Evolutionary conservation across 2,888 invertebrate genomes (phyloP).

Genomic region (Macrosiphum euphorbiae): DNA sequence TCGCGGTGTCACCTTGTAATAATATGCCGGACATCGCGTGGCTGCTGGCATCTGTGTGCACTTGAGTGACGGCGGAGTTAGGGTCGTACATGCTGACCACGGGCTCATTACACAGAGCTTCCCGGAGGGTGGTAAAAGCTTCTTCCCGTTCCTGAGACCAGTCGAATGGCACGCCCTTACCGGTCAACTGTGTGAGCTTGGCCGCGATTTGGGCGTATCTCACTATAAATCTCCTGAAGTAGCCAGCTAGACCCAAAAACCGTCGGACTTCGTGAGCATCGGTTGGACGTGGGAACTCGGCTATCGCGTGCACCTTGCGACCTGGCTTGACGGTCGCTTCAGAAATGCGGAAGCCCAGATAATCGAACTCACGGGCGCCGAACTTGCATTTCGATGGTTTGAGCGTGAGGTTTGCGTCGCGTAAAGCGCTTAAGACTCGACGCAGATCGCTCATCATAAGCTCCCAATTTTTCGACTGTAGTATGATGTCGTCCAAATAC

Average conservation of each 20-base stretch:
- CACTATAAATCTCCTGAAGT: conserved; percentile 19
- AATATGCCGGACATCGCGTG: conserved; percentile 67
- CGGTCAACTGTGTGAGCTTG: background rate
- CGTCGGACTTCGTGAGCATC: conserved; percentile 11
- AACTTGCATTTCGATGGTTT: background rate
- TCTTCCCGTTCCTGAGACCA: background rate
- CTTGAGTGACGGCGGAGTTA: conserved; percentile 38
- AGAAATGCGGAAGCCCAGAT: background rate
- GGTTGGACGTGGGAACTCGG: background rate
- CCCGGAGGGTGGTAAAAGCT: conserved; percentile 57
- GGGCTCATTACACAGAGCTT: conserved; percentile 65
- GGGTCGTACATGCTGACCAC: conserved; percentile 69
- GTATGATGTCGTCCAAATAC: no score
- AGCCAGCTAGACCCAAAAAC: conserved; percentile 32
- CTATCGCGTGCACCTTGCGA: background rate
- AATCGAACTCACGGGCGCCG: background rate
- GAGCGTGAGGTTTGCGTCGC: background rate
- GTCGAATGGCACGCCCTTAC: background rate
- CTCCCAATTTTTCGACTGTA: no score
- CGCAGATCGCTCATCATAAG: background rate
- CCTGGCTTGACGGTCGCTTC: background rate
- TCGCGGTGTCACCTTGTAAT: conserved; percentile 65
- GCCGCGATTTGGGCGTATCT: background rate
- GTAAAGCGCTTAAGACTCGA: background rate
- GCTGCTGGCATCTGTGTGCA: conserved; percentile 66